phyloP scores from a whole-genome alignment of 2,113 vertebrate species.

The Hippocampus barbouri region DNA sequence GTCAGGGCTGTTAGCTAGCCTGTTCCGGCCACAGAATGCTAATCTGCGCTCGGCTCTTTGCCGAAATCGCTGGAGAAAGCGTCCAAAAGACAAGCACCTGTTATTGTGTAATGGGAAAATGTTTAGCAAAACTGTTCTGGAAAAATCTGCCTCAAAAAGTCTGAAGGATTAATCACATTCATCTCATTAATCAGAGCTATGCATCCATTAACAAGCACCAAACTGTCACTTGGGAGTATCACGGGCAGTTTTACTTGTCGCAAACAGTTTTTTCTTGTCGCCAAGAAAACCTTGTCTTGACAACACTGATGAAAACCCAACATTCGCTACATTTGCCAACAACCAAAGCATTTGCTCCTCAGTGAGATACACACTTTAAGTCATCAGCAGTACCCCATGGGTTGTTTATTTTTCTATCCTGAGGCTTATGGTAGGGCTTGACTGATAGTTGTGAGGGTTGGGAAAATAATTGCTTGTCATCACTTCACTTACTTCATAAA shows the following conservation, averaged over 20 bases:
- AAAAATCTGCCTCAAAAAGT: neutral
- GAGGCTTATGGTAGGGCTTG: too few species aligned
- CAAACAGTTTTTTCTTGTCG: too few species aligned
- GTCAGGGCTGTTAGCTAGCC: conserved; percentile 42
- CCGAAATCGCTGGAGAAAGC: conserved; percentile 27
- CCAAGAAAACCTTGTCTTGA: too few species aligned
- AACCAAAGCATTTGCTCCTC: too few species aligned
- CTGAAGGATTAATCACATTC: too few species aligned
- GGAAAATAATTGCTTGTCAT: too few species aligned
- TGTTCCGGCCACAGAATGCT: conserved; percentile 33
- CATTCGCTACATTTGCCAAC: too few species aligned
- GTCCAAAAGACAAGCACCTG: conserved; percentile 37
- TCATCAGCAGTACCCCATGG: neutral
- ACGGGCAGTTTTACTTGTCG: neutral
- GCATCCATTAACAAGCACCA: neutral
- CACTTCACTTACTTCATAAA: too few species aligned
- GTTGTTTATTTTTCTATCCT: neutral
- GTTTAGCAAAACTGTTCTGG: neutral
- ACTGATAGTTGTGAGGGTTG: too few species aligned
- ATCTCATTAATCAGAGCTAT: too few species aligned
- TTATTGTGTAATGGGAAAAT: conserved; percentile 2
- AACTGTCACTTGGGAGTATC: neutral
- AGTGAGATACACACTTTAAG: too few species aligned
- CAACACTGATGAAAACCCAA: too few species aligned
- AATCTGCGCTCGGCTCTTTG: conserved; percentile 33